Evolutionary conservation across 2,888 invertebrate species (phyloP).

Genomic region (Hofmannophila pseudospretella): DNA sequence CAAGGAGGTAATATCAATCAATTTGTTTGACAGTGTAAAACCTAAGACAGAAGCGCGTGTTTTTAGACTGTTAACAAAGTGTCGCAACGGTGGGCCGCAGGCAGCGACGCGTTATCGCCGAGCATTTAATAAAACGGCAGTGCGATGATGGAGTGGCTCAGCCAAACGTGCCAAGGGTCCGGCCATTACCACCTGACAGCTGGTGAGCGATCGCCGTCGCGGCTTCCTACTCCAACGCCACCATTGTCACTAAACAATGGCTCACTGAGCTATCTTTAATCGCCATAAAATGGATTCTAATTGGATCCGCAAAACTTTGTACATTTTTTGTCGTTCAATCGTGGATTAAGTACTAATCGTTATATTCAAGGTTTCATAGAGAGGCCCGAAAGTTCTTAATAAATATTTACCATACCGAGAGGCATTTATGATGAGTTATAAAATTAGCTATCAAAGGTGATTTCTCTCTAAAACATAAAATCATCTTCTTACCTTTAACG

Average conservation of each 20-base stretch:
- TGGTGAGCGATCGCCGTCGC: conserved; percentile 59
- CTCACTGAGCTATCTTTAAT: conserved; percentile 62
- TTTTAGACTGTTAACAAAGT: conserved; percentile 47
- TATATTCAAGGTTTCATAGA: conserved; percentile 36
- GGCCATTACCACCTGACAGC: conserved; percentile 68
- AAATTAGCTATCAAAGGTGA: no score
- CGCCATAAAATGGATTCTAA: conserved; percentile 68
- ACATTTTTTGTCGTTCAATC: conserved; percentile 33
- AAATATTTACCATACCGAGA: no score
- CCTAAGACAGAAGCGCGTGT: conserved; percentile 36
- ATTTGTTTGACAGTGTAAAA: conserved; percentile 28
- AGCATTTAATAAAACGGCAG: conserved; percentile 61
- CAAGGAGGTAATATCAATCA: conserved; percentile 15
- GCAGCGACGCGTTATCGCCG: conserved; percentile 38
- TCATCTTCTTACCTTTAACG: no score
- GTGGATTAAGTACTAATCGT: conserved; percentile 26
- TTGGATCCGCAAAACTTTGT: conserved; percentile 63
- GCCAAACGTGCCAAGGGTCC: conserved; percentile 40
- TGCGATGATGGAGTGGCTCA: conserved; percentile 60
- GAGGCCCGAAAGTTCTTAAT: no score
- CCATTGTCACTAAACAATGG: conserved; percentile 69
- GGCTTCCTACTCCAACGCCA: conserved; percentile 50
- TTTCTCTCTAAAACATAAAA: no score
- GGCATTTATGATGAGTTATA: no score
- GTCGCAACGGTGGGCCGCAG: conserved; percentile 47